Percentiles rank a stretch among this genome's conserved stretches.
These are phyloP conservation scores for Phlogophora meticulosa DNA, from an alignment of 2,888 invertebrate species.

Conservation along the genomic window DNA sequence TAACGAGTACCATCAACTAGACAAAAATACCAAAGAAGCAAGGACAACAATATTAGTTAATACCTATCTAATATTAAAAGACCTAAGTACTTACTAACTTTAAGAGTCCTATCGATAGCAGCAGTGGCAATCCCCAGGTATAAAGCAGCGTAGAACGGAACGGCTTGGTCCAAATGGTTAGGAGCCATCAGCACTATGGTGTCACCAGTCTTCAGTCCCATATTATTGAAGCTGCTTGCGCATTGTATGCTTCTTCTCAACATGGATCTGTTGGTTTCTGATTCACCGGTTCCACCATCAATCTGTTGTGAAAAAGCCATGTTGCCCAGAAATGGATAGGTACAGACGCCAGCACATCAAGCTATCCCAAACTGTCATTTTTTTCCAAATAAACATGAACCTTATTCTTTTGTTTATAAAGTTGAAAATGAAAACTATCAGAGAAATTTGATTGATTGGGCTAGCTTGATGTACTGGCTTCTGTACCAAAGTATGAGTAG, in stretches of 20 bases:
- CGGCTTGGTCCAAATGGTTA: slow-evolving; percentile 81
- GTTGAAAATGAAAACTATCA: no score
- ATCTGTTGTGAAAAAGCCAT: slow-evolving; percentile 77
- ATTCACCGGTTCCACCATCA: slow-evolving; percentile 80
- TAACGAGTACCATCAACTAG: no score
- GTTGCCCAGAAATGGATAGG: no score
- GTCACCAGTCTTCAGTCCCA: slow-evolving; percentile 80
- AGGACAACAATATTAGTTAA: no score
- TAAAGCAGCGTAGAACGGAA: slow-evolving; percentile 84
- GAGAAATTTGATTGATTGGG: no score
- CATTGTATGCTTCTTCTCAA: slow-evolving; percentile 78
- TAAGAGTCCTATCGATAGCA: slow-evolving; percentile 60
- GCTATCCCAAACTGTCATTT: no score
- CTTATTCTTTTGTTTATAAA: no score
- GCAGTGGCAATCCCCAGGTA: slow-evolving; percentile 79
- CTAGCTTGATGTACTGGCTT: no score
- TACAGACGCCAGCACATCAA: no score
- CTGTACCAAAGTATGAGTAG: no score
- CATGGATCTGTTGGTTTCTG: slow-evolving; percentile 80
- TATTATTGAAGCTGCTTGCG: slow-evolving; percentile 77
- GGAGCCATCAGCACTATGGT: slow-evolving; percentile 83
- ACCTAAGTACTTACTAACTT: slow-evolving; percentile 41
- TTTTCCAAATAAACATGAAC: no score
- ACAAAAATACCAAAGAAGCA: no score
- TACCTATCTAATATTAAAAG: background rate